Percentiles rank a stretch among this genome's conserved stretches.
phyloP scores from a whole-genome alignment of 2,888 invertebrate genomes.

The Meghimatium bilineatum region DNA sequence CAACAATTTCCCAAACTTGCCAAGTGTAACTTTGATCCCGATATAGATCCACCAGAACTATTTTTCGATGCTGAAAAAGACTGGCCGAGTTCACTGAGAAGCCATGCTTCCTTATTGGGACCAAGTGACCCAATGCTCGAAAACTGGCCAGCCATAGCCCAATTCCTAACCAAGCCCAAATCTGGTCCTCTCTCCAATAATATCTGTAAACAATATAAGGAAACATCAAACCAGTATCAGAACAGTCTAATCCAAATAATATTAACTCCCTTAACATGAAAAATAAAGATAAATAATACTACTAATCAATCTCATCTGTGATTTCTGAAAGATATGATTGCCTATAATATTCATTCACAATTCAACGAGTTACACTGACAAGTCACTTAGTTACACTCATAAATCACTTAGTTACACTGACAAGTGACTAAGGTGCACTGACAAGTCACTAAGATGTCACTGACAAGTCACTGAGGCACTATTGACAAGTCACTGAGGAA shows the following conservation, averaged over 20 bases:
- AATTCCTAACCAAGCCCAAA: conserved; percentile 79
- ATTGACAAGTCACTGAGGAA: no score
- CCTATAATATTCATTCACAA: no score
- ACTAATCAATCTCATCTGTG: no score
- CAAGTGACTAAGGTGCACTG: no score
- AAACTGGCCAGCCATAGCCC: conserved; percentile 89
- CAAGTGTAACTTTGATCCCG: conserved; percentile 60
- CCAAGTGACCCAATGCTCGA: conserved; percentile 94
- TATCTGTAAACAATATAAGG: conserved; percentile 70
- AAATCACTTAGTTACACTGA: no score
- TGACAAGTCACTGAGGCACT: no score
- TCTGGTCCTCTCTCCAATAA: conserved; percentile 83
- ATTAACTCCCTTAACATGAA: not conserved
- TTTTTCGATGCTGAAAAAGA: conserved; percentile 27
- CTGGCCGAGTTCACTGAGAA: conserved; percentile 83
- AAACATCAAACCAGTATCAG: not conserved
- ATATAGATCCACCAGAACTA: not conserved
- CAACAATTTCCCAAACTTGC: conserved; percentile 55
- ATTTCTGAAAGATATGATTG: no score
- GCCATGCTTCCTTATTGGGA: conserved; percentile 82
- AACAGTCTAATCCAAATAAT: not conserved
- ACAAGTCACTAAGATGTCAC: no score
- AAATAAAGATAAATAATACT: not conserved
- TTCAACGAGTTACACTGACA: no score
- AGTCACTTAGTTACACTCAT: no score